A percentile compares a stretch with the other conserved stretches of the same genome.
Evolutionary conservation across 1,140 invertebrate genomes (phyloP).

Genomic region (Drosophila lowei): DNA sequence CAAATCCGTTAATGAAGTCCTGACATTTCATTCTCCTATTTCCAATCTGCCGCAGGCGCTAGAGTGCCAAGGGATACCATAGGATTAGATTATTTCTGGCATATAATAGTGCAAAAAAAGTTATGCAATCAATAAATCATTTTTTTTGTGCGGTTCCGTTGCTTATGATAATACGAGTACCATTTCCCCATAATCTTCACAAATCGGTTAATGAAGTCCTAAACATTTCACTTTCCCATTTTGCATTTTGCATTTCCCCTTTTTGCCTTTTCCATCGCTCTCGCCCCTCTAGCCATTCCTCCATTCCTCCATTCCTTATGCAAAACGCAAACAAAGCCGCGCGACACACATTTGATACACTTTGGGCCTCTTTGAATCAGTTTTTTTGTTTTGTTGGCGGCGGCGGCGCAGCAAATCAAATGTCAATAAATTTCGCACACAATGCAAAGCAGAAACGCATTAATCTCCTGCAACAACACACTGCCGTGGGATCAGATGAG

Average conservation of each 20-base stretch:
- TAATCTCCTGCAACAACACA: conserved; percentile 57
- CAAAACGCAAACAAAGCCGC: conserved; percentile 79
- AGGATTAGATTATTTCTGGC: too few relatives aligned
- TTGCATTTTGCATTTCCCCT: conserved; percentile 6
- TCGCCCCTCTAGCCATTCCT: conserved; percentile 1
- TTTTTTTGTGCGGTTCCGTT: too few relatives aligned
- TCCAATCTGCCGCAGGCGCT: conserved; percentile 1
- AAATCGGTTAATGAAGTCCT: conserved; percentile 60
- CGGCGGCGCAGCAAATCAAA: conserved; percentile 65
- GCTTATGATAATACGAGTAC: too few relatives aligned
- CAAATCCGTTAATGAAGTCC: too few relatives aligned
- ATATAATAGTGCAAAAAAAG: not conserved
- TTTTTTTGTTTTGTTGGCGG: conserved; percentile 16
- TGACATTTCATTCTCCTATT: conserved; percentile 15
- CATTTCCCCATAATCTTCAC: too few relatives aligned
- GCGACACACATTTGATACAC: conserved; percentile 75
- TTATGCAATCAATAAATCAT: too few relatives aligned
- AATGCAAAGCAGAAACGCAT: conserved; percentile 59
- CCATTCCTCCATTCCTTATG: conserved; percentile 37
- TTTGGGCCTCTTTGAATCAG: conserved; percentile 34
- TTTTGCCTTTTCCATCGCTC: conserved; percentile 5
- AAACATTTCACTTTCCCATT: conserved; percentile 9
- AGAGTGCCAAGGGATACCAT: too few relatives aligned
- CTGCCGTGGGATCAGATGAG: conserved; percentile 11
- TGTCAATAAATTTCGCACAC: conserved; percentile 73